phyloP scores from a whole-genome alignment of 2,888 invertebrate species.

The Automeris io region DNA sequence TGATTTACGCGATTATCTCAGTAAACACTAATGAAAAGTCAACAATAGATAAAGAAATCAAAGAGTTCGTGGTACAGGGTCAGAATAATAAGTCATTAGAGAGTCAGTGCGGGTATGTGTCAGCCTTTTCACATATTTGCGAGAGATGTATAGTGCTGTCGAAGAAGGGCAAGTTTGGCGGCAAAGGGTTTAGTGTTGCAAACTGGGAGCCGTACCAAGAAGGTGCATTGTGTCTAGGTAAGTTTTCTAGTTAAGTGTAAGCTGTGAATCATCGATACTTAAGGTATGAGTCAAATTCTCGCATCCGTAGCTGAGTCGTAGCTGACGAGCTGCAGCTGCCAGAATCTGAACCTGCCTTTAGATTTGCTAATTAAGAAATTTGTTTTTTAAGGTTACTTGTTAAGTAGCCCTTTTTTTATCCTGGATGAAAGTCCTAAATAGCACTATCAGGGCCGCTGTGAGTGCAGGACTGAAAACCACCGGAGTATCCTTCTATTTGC shows the following conservation, averaged over 20 bases:
- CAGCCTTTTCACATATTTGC: constrained; percentile 83
- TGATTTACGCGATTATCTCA: constrained; percentile 85
- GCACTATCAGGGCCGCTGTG: too few species aligned
- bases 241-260: constrained; percentile 20
- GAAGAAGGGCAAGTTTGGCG: constrained; percentile 57
- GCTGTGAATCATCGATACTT: not conserved
- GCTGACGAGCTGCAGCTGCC: too few species aligned
- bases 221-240: constrained; percentile 78
- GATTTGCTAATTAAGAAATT: too few species aligned
- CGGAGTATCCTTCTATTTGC: too few species aligned
- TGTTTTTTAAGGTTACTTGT: too few species aligned
- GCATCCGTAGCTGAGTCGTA: too few species aligned
- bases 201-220: constrained; percentile 79
- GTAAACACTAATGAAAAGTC: constrained; percentile 77
- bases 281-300: too few species aligned
- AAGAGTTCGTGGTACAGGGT: constrained; percentile 71
- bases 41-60: constrained; percentile 65
- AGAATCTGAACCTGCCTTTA: too few species aligned
- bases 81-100: constrained; percentile 80
- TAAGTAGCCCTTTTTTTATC: too few species aligned
- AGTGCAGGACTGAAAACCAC: too few species aligned
- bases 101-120: constrained; percentile 86
- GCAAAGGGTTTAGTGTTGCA: constrained; percentile 57
- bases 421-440: too few species aligned
- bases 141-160: constrained; percentile 79